Conservation (phyloP, 2,113 vertebrate genomes). For the Arizona elegans region DNA sequence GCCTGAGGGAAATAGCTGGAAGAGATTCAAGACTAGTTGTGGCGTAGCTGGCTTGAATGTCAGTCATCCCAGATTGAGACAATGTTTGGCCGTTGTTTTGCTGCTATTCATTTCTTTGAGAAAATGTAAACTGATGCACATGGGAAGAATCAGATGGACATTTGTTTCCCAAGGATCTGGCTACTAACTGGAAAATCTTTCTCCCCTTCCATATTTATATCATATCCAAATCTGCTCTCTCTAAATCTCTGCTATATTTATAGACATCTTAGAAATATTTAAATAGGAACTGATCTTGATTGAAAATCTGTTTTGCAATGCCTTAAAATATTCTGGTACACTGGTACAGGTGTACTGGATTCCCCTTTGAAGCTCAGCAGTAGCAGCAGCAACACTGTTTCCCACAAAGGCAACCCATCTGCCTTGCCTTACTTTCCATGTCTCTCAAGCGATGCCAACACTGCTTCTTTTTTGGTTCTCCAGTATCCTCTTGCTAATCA, state of each 20-base stretch:
- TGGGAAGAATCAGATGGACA: not conserved
- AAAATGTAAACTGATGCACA: not conserved
- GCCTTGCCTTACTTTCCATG: accelerated
- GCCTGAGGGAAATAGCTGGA: not conserved
- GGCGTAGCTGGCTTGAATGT: not conserved
- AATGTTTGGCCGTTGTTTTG: not conserved
- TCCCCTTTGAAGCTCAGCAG: not conserved
- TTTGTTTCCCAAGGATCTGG: not conserved
- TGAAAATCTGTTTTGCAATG: not conserved
- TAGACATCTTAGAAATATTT: not conserved
- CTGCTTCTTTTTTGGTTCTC: not conserved
- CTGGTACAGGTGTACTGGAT: not conserved
- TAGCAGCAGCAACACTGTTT: not conserved
- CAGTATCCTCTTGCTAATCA: not conserved
- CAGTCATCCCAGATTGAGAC: not conserved
- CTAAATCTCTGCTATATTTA: not conserved
- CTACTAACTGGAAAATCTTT: not conserved
- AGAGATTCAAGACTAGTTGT: not conserved
- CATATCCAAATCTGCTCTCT: not conserved
- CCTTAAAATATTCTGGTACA: not conserved
- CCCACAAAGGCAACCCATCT: accelerated
- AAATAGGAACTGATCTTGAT: not conserved
- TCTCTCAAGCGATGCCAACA: accelerated
- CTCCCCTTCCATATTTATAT: not conserved
- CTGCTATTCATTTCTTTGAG: not conserved